Percentiles rank a stretch among this genome's conserved stretches.
Conservation (phyloP, 2,888 invertebrate species). For the Pseudoips prasinana region DNA sequence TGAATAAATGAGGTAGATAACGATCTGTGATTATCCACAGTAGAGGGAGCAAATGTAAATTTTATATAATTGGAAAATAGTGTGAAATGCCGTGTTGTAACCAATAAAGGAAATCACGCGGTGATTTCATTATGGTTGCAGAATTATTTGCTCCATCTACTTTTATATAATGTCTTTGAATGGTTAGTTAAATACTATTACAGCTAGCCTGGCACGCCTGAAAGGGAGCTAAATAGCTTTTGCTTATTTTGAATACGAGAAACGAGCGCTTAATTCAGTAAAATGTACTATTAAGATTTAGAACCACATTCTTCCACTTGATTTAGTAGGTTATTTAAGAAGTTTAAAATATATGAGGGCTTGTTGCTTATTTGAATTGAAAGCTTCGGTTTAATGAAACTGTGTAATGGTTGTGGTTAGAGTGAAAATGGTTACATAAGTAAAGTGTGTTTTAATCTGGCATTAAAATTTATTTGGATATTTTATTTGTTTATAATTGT, state of each 20-base stretch:
- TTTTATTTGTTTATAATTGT: too few relatives aligned
- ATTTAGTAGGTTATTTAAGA: not conserved
- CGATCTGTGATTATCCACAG: slow-evolving; percentile 13
- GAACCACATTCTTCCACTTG: not conserved
- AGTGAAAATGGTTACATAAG: too few relatives aligned
- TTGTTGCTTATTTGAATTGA: too few relatives aligned
- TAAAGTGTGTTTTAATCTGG: too few relatives aligned
- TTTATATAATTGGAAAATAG: slow-evolving; percentile 35
- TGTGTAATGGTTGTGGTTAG: too few relatives aligned
- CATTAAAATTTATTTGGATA: too few relatives aligned
- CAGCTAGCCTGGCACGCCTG: slow-evolving; percentile 6
- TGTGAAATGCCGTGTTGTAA: slow-evolving; percentile 27
- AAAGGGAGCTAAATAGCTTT: slow-evolving; percentile 8
- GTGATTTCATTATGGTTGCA: slow-evolving; percentile 23
- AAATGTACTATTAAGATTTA: slow-evolving; percentile 6
- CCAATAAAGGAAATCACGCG: slow-evolving; percentile 28
- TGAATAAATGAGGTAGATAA: slow-evolving; percentile 18
- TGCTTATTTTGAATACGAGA: slow-evolving; percentile 7
- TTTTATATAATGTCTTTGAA: slow-evolving; percentile 21
- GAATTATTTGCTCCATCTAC: slow-evolving; percentile 19
- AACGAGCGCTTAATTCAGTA: slow-evolving; percentile 5
- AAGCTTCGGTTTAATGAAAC: too few relatives aligned
- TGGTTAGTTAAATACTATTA: slow-evolving; percentile 19
- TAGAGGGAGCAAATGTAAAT: slow-evolving; percentile 29
- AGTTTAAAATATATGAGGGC: too few relatives aligned